Evolutionary conservation across 53 echinoderm and acorn worm genomes (phyloP), one percentile per base, ranked within the genome.

Genomic region (Zoroaster sp.): DNA sequence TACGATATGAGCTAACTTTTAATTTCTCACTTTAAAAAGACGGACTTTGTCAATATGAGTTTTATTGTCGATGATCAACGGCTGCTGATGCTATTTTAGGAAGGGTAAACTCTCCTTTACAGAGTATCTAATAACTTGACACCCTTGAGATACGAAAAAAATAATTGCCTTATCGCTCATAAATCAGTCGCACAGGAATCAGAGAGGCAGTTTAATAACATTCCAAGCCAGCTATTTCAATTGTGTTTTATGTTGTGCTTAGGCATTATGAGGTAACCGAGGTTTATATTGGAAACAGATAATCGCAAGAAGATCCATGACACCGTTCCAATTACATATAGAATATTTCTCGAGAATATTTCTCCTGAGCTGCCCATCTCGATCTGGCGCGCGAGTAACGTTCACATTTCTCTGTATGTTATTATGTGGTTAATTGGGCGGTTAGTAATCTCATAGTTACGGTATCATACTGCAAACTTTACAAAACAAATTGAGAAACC

Each of bases 101-200:
- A 2, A 9, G 69, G 46, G 7, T 46, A 12, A 46, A 8, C 30
- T 36, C 70, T 14, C 76, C 34, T 41, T 32, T 33, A 14, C 51
- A 45, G 10, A 8, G 2, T 46, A 35, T 21, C 76, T 46, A 47
- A 17, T 1, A 33, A 6, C 34, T 49, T 49, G 32, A 76, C 76
- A 76, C 76, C 76, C 35, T 52, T 76, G 76, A 34, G 34, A 47
- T 30, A 76, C 17, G 47, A 47, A 76, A n/a, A n/a, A n/a, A 45
- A 76, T 76, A 76, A 49, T 76, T 76, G 76, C 52, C 33, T 76
- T 34, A 14, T 4, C 35, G 51, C n/a, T 45, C 30, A 30, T 10
- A 5, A 43, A 18, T 40, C 43, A 23, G 42, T 74, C 74, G 74
- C 21, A 46, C 76, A 12, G n/a, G 76, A 30, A 44, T 0, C 7